Conservation (phyloP, 2,888 invertebrate species). For the Anaspis maculata region DNA sequence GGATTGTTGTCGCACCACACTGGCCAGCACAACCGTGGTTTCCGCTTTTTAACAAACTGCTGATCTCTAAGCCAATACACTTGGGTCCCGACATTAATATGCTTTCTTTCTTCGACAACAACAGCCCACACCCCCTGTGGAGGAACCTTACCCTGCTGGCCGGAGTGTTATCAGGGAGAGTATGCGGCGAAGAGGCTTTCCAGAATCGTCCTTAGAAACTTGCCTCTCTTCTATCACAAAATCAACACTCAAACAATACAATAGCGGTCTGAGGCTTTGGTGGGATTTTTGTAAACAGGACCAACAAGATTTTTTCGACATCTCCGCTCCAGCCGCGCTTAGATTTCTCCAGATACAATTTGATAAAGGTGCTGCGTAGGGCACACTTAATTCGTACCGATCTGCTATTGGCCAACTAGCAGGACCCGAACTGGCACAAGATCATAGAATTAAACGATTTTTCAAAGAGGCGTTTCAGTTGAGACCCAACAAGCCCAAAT, state of each 20-base stretch:
- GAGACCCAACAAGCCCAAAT: background rate
- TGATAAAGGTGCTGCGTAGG: background rate
- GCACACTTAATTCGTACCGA: background rate
- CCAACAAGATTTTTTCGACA: background rate
- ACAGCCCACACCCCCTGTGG: background rate
- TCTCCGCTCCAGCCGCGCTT: background rate
- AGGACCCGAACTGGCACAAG: background rate
- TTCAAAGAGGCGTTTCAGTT: background rate
- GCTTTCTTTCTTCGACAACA: background rate
- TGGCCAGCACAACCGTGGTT: conserved; percentile 3
- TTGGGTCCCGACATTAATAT: background rate
- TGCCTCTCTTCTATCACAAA: background rate
- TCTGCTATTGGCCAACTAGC: background rate
- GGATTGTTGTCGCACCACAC: conserved; percentile 1
- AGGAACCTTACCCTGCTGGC: background rate
- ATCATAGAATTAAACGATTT: background rate
- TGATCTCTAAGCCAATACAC: background rate
- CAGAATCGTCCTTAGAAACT: background rate
- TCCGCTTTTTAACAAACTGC: background rate
- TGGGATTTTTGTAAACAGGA: conserved; percentile 1
- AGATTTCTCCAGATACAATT: background rate
- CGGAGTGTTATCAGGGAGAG: background rate
- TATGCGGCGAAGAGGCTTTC: background rate
- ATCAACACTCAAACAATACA: conserved; percentile 1
- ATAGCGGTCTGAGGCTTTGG: background rate